Evolutionary conservation across 2,888 invertebrate species (phyloP).

Genomic region (Barypeithes pellucidus): DNA sequence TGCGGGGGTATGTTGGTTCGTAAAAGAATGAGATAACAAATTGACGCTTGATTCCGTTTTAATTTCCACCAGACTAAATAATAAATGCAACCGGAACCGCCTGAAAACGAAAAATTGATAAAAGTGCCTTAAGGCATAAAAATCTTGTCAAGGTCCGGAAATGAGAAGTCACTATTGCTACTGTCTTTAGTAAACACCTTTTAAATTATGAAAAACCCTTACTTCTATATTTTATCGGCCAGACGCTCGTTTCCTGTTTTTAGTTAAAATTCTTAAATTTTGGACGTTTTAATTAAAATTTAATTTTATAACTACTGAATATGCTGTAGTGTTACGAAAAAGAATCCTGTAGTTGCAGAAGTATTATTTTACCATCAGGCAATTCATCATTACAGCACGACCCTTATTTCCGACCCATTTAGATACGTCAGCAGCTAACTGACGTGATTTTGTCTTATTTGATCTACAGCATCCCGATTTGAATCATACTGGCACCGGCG

Average conservation of each 20-base stretch:
- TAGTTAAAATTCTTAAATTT: slow-evolving; percentile 18
- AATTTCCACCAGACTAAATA: slow-evolving; percentile 53
- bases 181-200: slow-evolving; percentile 52
- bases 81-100: slow-evolving; percentile 51
- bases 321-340: too few species aligned
- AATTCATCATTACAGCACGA: too few species aligned
- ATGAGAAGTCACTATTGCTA: slow-evolving; percentile 54
- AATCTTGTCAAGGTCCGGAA: slow-evolving; percentile 52
- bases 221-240: slow-evolving; percentile 41
- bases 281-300: background rate
- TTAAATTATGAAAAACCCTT: slow-evolving; percentile 50
- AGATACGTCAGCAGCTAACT: too few species aligned
- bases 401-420: too few species aligned
- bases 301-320: background rate
- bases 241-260: slow-evolving; percentile 48
- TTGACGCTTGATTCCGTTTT: slow-evolving; percentile 53
- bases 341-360: too few species aligned
- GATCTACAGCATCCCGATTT: too few species aligned
- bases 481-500: too few species aligned
- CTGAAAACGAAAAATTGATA: slow-evolving; percentile 49
- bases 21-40: slow-evolving; percentile 43
- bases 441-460: too few species aligned
- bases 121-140: slow-evolving; percentile 51
- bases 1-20: slow-evolving; percentile 10
- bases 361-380: too few species aligned